A percentile compares a stretch with the other conserved stretches of the same genome.
phyloP scores from a whole-genome alignment of 2,113 vertebrate species.

The Anhinga anhinga region DNA sequence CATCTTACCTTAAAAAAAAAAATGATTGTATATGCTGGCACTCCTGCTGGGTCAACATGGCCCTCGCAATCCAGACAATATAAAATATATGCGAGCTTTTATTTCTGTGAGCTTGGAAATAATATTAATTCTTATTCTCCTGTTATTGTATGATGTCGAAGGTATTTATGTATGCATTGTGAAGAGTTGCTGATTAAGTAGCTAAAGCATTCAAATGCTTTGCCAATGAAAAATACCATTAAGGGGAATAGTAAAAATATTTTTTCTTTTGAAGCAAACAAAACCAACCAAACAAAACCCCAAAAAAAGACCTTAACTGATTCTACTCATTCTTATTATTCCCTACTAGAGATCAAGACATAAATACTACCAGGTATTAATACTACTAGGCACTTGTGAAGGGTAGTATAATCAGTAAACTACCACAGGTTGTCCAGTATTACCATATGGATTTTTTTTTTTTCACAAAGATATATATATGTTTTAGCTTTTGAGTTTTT shows the following conservation, averaged over 20 bases:
- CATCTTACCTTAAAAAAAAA: neutral
- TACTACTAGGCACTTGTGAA: neutral
- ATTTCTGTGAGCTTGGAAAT: neutral
- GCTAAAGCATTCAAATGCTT: neutral
- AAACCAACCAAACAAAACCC: neutral
- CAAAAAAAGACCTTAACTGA: neutral
- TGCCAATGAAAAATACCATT: neutral
- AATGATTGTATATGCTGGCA: neutral
- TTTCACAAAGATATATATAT: neutral
- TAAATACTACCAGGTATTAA: neutral
- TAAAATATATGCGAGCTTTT: neutral
- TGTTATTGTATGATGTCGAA: neutral
- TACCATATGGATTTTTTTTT: neutral
- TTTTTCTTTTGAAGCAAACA: neutral
- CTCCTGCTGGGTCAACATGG: neutral
- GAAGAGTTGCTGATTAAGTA: neutral
- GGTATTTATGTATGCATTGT: neutral
- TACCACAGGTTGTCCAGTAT: neutral
- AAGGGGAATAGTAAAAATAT: neutral
- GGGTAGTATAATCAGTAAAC: neutral
- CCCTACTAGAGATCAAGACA: neutral
- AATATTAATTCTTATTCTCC: neutral
- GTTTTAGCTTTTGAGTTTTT: neutral
- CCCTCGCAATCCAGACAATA: neutral
- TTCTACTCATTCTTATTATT: neutral